A percentile compares a stretch with the other conserved stretches of the same genome.
phyloP scores from a whole-genome alignment of 2,888 invertebrate genomes.

The Orthonychiurus folsomi region DNA sequence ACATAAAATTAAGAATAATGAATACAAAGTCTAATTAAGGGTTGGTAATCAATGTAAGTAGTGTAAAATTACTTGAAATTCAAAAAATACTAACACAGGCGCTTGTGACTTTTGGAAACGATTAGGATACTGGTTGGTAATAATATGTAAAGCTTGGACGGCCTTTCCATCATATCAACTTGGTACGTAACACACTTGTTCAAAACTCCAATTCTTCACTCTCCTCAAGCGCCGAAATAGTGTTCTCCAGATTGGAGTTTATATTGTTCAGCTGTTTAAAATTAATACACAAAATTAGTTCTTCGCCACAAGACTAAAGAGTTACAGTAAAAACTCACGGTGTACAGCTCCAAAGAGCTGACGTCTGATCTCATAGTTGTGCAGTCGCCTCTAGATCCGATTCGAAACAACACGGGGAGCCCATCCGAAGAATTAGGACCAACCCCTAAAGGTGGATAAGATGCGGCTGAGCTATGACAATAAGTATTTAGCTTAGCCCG shows the following conservation, averaged over 20 bases:
- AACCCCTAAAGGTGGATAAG: conserved; percentile 41
- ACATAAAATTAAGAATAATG: too few relatives aligned
- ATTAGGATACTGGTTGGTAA: too few relatives aligned
- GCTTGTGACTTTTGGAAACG: too few relatives aligned
- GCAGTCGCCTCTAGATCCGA: conserved; percentile 45
- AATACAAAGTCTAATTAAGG: too few relatives aligned
- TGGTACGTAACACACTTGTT: too few relatives aligned
- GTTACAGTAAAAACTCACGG: conserved; percentile 41
- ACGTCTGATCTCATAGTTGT: conserved; percentile 44
- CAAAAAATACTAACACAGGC: too few relatives aligned
- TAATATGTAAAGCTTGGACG: too few relatives aligned
- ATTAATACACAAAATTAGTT: too few relatives aligned
- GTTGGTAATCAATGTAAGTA: too few relatives aligned
- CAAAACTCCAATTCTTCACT: background rate
- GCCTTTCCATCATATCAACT: too few relatives aligned
- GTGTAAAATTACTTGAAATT: too few relatives aligned
- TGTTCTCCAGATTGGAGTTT: conserved; percentile 32
- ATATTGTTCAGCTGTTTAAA: conserved; percentile 38
- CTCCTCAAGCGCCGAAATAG: conserved; percentile 19
- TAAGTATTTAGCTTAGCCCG: conserved; percentile 32
- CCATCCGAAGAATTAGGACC: conserved; percentile 27
- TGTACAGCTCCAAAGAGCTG: conserved; percentile 46
- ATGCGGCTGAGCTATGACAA: conserved; percentile 45
- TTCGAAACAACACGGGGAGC: conserved; percentile 44
- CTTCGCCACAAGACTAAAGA: too few relatives aligned